Conservation (phyloP, 1,140 invertebrate genomes). For the Trichonephila clavata region DNA sequence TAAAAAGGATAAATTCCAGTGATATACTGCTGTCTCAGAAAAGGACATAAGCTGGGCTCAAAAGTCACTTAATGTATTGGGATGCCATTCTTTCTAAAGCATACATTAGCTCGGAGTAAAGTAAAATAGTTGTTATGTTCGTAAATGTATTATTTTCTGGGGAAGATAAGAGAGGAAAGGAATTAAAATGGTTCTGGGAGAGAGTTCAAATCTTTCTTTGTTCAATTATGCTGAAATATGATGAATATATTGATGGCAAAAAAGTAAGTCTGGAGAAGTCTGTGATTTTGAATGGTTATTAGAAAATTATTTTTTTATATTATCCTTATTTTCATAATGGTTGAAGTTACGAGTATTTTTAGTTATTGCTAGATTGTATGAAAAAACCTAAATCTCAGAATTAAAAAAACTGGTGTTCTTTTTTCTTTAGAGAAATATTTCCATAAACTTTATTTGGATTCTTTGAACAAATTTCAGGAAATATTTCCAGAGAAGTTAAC, state of each 20-base stretch:
- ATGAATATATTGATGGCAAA: background rate
- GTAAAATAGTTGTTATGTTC: background rate
- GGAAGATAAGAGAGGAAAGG: background rate
- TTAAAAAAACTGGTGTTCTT: too few species aligned
- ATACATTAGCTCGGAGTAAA: background rate
- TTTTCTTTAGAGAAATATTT: too few species aligned
- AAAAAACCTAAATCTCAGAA: too few species aligned
- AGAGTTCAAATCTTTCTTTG: background rate
- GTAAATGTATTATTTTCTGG: background rate
- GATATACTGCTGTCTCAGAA: background rate
- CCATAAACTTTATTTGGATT: too few species aligned
- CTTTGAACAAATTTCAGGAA: too few species aligned
- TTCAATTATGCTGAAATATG: background rate
- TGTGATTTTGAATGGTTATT: background rate
- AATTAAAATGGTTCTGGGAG: background rate
- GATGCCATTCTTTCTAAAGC: background rate
- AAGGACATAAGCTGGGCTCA: conserved; percentile 9
- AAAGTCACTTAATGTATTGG: conserved; percentile 29
- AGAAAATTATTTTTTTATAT: background rate
- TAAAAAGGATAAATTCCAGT: background rate
- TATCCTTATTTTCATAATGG: too few species aligned
- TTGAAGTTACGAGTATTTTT: too few species aligned
- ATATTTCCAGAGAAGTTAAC: too few species aligned
- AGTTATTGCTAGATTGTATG: too few species aligned
- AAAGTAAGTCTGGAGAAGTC: background rate